These are phyloP conservation scores for Percina caprodes DNA, from an alignment of 2,113 vertebrate species.

Conservation along the genomic window DNA sequence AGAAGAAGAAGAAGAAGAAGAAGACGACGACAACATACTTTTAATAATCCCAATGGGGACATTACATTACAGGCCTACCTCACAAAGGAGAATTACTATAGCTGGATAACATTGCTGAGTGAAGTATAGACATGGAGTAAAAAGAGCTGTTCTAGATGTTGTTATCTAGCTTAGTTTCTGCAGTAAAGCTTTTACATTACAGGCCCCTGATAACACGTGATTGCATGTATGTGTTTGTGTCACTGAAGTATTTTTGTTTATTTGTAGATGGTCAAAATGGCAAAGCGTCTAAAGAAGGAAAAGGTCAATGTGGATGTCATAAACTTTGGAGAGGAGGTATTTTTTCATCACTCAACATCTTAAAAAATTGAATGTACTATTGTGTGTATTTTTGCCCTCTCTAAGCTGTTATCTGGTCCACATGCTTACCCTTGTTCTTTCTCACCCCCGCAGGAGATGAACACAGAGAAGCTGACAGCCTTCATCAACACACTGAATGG, in stretches of 20 bases:
- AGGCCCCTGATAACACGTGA: background rate
- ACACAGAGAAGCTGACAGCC: slow-evolving; percentile 95
- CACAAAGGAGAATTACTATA: too few relatives aligned
- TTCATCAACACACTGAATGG: slow-evolving; percentile 96
- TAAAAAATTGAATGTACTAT: background rate
- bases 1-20: too few relatives aligned
- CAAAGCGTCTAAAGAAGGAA: slow-evolving; percentile 97
- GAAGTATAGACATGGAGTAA: background rate
- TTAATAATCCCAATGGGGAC: too few relatives aligned
- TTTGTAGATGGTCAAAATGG: slow-evolving; percentile 92
- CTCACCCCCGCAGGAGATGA: slow-evolving; percentile 85
- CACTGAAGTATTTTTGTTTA: slow-evolving; percentile 11
- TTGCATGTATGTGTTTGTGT: background rate
- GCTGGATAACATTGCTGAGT: background rate
- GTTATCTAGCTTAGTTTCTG: background rate
- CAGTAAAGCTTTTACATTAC: too few relatives aligned
- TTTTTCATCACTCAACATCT: background rate
- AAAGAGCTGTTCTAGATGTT: background rate
- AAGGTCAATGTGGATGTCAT: slow-evolving; percentile 97
- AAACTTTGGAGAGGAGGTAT: slow-evolving; percentile 98
- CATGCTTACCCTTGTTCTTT: background rate
- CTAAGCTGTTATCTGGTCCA: background rate
- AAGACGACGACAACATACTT: too few relatives aligned
- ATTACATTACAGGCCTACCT: too few relatives aligned
- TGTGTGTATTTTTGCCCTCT: background rate